A percentile compares a stretch with the other conserved stretches of the same genome.
Evolutionary conservation across 2,113 vertebrate species (phyloP).

Genomic region (Hydrochoerus hydrochaeris): DNA sequence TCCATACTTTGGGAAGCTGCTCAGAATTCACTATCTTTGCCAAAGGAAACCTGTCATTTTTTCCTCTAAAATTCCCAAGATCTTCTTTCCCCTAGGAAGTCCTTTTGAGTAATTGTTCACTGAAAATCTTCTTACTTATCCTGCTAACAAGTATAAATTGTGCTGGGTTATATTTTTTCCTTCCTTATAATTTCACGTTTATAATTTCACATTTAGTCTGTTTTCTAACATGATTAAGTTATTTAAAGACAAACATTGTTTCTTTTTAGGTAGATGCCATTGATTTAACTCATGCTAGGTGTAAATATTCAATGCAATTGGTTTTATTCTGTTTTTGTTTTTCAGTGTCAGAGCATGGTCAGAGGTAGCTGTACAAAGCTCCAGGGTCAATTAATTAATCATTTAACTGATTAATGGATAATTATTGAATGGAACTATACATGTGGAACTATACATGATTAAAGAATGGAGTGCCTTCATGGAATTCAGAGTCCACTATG

Average conservation of each 20-base stretch:
- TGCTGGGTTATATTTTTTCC: background rate
- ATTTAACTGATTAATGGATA: background rate
- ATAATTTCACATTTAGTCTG: background rate
- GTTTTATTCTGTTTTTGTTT: background rate
- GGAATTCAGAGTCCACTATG: slow-evolving; percentile 33
- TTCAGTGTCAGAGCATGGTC: background rate
- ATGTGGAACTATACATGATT: background rate
- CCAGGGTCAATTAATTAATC: slow-evolving; percentile 18
- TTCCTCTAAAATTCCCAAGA: background rate
- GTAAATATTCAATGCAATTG: background rate
- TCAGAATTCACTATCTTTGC: background rate
- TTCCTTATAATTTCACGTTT: background rate
- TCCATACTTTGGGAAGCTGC: background rate
- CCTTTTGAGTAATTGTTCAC: background rate
- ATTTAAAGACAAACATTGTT: background rate
- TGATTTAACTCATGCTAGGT: slow-evolving; percentile 21
- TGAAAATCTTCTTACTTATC: background rate
- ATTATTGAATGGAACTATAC: background rate
- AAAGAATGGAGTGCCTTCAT: background rate
- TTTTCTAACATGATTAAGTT: slow-evolving; percentile 37
- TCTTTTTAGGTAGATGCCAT: background rate
- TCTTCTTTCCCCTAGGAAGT: background rate
- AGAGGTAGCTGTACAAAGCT: background rate
- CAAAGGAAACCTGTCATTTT: background rate
- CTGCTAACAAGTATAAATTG: background rate